Base-by-base conservation (phyloP, 2,113 vertebrate genomes). In the Psammodynastes pulverulentus region DNA sequence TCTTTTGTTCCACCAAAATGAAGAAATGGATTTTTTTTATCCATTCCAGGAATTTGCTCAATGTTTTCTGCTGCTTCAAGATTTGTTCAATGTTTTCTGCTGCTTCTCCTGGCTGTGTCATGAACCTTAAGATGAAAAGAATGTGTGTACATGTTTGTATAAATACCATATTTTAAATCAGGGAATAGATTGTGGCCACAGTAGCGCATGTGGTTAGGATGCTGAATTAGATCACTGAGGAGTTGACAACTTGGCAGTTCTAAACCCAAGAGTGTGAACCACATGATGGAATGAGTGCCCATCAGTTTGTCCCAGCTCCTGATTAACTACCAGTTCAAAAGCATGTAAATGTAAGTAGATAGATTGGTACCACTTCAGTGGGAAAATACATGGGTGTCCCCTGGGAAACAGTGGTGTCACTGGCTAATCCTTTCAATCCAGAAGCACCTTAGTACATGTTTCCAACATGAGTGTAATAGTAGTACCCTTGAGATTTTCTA, bases 21-120 rank as follows among this genome's bases (percentile, higher is more conserved):
- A 94, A 93, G 84, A 94, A 92, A 94, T 91, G 93, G 95, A 94
- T 97, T 92, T 93, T 97, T 92, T 93, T 88, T 90, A 94, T 93
- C 0, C 58, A 95, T 93, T 79, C 34, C 45, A 49, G 48, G 84
- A 54, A 90, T 91, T 95, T 95, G 90, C 89, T 94, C 93, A 90
- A 17, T 91, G 67, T 94, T 92, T 93, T 92, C 89, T 53, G 53
- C 23, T 87, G 5, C 91, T 95, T 91, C 92, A 62, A 62, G 58
- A 29, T 91, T 95, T 94, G 89, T 87, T 94, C 94, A 91, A 21
- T 91, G 88, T 94, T 92, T 93, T 92, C 89, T 58, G 49, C 26
- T 85, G 4, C 90, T 94, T 91, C 92, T 67, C 91, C 88, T 87
- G 67, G 34, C 34, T 91, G 72, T 56, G 49, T 94, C 92, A 94